phyloP scores from a whole-genome alignment of 2,888 invertebrate species.

The Ernsta delagoae region DNA sequence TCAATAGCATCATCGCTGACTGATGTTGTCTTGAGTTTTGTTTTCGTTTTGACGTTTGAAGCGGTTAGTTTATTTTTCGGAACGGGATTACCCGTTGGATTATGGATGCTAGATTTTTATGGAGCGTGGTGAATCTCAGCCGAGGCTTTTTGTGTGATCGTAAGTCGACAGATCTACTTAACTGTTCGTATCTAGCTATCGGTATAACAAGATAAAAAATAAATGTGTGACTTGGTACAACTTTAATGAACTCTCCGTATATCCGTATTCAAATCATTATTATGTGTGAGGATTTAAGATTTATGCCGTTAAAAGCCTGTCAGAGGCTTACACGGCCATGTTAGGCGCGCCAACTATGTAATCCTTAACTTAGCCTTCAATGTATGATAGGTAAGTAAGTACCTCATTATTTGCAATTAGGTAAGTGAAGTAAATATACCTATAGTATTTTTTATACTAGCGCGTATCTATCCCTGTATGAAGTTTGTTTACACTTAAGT shows the following conservation, averaged over 20 bases:
- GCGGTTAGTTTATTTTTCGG: conserved; percentile 62
- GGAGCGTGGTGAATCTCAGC: conserved; percentile 64
- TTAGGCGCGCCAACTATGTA: conserved; percentile 22
- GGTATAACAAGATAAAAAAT: conserved; percentile 39
- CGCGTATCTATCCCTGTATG: no score
- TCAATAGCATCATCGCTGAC: conserved; percentile 60
- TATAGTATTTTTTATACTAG: no score
- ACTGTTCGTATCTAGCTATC: conserved; percentile 53
- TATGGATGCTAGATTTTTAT: conserved; percentile 68
- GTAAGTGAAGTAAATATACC: no score
- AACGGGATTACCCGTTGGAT: conserved; percentile 71
- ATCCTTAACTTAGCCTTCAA: conserved; percentile 30
- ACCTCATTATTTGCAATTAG: no score
- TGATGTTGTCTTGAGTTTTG: conserved; percentile 69
- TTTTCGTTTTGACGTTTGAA: conserved; percentile 70
- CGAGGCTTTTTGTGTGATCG: conserved; percentile 62
- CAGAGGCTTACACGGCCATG: conserved; percentile 20
- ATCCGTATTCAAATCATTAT: conserved; percentile 24
- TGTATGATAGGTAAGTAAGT: no score
- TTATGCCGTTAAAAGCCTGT: conserved; percentile 28
- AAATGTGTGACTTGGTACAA: conserved; percentile 24
- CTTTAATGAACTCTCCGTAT: conserved; percentile 33
- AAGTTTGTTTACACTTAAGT: no score
- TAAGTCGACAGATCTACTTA: conserved; percentile 49
- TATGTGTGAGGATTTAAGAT: conserved; percentile 31